A percentile compares a stretch with the other conserved stretches of the same genome.
Conservation (phyloP, 2,797 vertebrate species). For the Clamator glandarius region DNA sequence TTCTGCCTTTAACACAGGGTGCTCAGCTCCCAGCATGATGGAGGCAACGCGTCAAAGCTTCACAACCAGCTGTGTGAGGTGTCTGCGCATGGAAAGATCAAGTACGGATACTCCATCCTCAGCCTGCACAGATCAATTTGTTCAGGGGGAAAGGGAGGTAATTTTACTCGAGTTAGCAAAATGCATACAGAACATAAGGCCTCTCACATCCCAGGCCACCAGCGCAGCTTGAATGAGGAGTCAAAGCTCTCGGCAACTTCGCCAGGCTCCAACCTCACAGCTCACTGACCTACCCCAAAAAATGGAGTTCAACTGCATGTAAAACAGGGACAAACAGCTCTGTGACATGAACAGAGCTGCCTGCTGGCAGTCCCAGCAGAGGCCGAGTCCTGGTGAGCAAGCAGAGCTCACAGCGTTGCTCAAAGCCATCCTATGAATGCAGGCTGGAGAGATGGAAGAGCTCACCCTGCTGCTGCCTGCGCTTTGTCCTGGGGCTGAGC, state of each 20-base stretch:
- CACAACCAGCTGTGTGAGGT: background rate
- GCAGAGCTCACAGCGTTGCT: background rate
- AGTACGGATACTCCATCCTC: background rate
- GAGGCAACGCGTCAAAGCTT: background rate
- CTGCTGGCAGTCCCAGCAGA: background rate
- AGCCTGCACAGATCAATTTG: background rate
- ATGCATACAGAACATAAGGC: background rate
- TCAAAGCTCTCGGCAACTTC: background rate
- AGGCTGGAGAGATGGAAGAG: background rate
- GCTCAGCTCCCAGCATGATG: background rate
- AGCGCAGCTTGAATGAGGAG: background rate
- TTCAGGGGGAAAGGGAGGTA: background rate
- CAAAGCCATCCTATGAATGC: background rate
- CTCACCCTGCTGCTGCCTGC: background rate
- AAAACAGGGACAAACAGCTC: background rate
- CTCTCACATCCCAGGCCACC: background rate
- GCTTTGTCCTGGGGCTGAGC: background rate
- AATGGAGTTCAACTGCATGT: rapidly evolving
- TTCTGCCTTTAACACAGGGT: background rate
- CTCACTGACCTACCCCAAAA: background rate
- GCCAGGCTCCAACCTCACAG: background rate
- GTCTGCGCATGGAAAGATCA: background rate
- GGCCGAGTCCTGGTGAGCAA: background rate
- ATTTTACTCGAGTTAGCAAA: background rate
- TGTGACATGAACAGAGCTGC: background rate